These are phyloP conservation scores for Taeniopygia guttata DNA, from an alignment of 2,797 vertebrate species.

Conservation along the genomic window DNA sequence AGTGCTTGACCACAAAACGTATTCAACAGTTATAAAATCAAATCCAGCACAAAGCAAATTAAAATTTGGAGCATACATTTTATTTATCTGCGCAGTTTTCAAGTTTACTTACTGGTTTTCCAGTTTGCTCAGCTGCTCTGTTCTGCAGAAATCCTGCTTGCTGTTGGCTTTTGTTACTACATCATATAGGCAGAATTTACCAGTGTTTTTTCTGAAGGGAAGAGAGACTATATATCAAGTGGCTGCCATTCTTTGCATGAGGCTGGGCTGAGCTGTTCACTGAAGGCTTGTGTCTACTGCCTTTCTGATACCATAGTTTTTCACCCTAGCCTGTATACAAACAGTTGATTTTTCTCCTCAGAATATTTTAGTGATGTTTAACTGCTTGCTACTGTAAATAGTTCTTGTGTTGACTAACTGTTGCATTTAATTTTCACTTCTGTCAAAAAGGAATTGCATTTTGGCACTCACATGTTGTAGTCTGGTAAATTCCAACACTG, in stretches of 20 bases:
- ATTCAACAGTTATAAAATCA: background rate
- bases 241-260: background rate
- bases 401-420: background rate
- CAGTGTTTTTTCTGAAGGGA: background rate
- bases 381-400: background rate
- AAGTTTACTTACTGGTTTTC: background rate
- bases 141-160: background rate
- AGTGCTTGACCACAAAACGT: background rate
- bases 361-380: background rate
- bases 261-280: background rate
- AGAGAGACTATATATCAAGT: background rate
- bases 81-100: background rate
- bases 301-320: background rate
- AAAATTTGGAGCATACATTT: background rate
- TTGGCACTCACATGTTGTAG: background rate
- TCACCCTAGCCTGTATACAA: background rate
- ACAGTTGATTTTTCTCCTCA: background rate
- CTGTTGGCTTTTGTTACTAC: background rate
- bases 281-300: background rate
- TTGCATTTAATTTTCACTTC: slow-evolving; percentile 12
- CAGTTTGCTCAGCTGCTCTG: background rate
- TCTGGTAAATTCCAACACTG: background rate
- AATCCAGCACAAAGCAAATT: background rate
- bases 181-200: background rate
- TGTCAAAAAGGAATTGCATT: background rate